phyloP scores from a whole-genome alignment of 1,140 invertebrate species.

The Drosophila gunungcola region DNA sequence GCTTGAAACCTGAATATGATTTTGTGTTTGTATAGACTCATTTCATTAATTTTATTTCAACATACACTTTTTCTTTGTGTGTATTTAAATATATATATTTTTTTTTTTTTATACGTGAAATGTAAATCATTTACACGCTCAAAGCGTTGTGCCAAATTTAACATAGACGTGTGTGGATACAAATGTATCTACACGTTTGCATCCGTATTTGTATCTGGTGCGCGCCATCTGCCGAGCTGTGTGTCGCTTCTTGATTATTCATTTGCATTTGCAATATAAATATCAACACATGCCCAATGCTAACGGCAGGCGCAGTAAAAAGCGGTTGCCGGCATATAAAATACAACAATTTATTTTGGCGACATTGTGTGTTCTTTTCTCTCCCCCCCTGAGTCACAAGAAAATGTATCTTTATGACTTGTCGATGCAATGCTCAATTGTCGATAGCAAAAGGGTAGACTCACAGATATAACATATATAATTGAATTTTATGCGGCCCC shows the following conservation, averaged over 20 bases:
- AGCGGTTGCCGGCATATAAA: conserved; percentile 22
- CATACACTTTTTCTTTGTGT: background rate
- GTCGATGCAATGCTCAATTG: conserved; percentile 47
- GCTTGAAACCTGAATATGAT: no score
- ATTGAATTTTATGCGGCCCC: conserved; percentile 75
- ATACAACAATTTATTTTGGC: conserved; percentile 53
- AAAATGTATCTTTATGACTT: conserved; percentile 58
- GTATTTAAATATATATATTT: conserved; percentile 31
- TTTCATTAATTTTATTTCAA: no score
- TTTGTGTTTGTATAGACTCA: background rate
- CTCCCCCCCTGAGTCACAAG: conserved; percentile 62
- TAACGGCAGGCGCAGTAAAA: conserved; percentile 32
- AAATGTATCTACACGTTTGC: conserved; percentile 47
- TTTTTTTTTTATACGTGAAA: conserved; percentile 59
- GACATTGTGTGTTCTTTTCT: conserved; percentile 36
- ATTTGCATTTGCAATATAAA: conserved; percentile 63
- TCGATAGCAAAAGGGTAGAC: conserved; percentile 37
- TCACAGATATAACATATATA: conserved; percentile 40
- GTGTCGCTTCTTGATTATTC: conserved; percentile 62
- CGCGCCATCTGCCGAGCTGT: conserved; percentile 50
- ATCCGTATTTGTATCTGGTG: conserved; percentile 43
- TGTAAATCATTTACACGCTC: conserved; percentile 69
- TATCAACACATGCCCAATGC: conserved; percentile 56
- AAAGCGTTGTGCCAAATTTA: conserved; percentile 74
- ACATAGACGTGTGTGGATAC: conserved; percentile 37